Base-by-base conservation (phyloP, 2,113 vertebrate genomes). In the Charina bottae region DNA sequence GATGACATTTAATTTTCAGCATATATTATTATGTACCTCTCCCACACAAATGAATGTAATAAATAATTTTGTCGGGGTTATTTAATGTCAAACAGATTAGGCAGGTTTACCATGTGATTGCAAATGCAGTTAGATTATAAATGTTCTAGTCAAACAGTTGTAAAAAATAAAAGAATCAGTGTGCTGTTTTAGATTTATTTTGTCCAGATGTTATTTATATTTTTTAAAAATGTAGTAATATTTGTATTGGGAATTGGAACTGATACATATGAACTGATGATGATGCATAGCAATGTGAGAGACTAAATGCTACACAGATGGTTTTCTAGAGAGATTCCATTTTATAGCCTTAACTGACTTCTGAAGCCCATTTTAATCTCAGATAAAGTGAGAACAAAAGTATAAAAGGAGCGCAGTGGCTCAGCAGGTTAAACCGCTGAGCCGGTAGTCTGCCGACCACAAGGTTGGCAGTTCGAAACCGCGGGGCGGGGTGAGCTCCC, bases 1-100 rank as follows among this genome's bases (percentile, higher is more conserved):
- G 26, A 49, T 64, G 87, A n/a, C 88, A 89, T 68, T 89, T 89
- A 53, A 89, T 68, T 89, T 53, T 68, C 42, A 53, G 46, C 60
- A 89, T 19, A 28, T n/a, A 62, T 49, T 88, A 60, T 49, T 62
- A 62, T 28, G 37, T 28, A 12, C 49, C 42, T 17, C 58, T 62
- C 87, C 59, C 42, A 46, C 59, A 88, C 37, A 28, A 53, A 49
- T 62, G 23, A 88, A 60, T 88, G 55, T 42, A 58, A 88, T 88
- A 37, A 88, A 62, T 62, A 88, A 60, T 46, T 88, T 88, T 60
- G 23, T 46, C 37, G 26, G 42, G 26, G 26, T 88, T 62, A 64
- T 26, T 64, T 88, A 64, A 88, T 64, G 42, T 26, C 59, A 62
- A 88, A 88, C 58, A 49, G 37, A 88, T 88, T 60, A 88, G 58